Percentiles rank a stretch among this genome's conserved stretches.
These are phyloP conservation scores for Tanytarsus gracilentus DNA, from an alignment of 2,888 invertebrate species.

Conservation along the genomic window DNA sequence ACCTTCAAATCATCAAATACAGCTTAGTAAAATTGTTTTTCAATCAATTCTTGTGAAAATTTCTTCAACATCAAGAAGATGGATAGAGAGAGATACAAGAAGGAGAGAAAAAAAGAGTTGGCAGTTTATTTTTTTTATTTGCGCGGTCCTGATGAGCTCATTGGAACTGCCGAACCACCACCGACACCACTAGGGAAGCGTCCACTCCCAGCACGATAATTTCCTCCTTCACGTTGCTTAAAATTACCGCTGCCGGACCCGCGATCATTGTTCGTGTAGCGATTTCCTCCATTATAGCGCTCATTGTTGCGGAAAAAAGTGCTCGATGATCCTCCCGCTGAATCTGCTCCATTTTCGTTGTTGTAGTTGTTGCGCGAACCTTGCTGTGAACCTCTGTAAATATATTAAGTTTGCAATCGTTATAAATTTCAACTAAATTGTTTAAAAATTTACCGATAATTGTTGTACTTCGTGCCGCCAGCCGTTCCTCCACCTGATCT, in stretches of 20 bases:
- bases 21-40: too few relatives aligned
- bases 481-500: neutral
- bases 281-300: constrained; percentile 11
- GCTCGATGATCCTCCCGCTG: constrained; percentile 12
- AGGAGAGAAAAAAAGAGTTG: too few relatives aligned
- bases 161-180: too few relatives aligned
- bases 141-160: too few relatives aligned
- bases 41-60: too few relatives aligned
- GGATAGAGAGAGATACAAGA: too few relatives aligned
- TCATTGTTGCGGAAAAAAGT: constrained; percentile 28
- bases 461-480: constrained; percentile 10
- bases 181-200: too few relatives aligned
- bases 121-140: too few relatives aligned
- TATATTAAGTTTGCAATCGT: neutral
- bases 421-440: neutral
- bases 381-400: constrained; percentile 9
- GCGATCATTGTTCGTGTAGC: neutral
- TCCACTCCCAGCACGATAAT: constrained; percentile 22
- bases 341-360: constrained; percentile 19
- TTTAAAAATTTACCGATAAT: constrained; percentile 24
- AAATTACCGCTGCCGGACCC: constrained; percentile 1
- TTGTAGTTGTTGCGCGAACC: neutral
- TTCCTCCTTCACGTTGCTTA: constrained; percentile 11
- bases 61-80: too few relatives aligned
- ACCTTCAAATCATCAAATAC: too few relatives aligned